Conservation (phyloP, 2,797 vertebrate species). For the Falco peregrinus region DNA sequence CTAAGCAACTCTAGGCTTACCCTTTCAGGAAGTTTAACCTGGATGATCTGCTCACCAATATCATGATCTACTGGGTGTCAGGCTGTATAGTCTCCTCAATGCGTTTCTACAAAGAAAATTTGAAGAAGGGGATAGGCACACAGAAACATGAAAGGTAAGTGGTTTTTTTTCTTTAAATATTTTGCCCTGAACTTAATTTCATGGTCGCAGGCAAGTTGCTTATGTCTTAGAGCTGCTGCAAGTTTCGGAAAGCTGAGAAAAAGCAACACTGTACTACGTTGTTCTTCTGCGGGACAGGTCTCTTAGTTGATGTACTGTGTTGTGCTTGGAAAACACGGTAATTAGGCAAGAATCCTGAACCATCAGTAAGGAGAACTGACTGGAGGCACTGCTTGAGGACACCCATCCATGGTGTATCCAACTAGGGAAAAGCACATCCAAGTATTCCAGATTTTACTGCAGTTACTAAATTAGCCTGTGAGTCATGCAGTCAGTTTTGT, state of each 20-base stretch:
- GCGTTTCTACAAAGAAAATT: slow-evolving; percentile 78
- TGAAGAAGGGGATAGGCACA: slow-evolving; percentile 35
- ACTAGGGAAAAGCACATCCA: not conserved
- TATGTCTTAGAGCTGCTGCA: not conserved
- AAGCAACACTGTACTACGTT: not conserved
- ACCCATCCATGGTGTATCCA: not conserved
- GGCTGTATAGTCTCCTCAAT: slow-evolving; percentile 72
- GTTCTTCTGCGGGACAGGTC: not conserved
- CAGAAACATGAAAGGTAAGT: slow-evolving; percentile 71
- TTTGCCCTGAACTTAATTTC: not conserved
- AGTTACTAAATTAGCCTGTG: not conserved
- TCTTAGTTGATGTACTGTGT: not conserved
- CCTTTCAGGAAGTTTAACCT: slow-evolving; percentile 74
- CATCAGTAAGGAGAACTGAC: not conserved
- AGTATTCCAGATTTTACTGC: not conserved
- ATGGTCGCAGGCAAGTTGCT: not conserved
- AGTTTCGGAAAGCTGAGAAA: not conserved
- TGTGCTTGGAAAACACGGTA: not conserved
- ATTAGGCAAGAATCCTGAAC: not conserved
- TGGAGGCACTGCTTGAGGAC: not conserved
- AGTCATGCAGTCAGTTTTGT: not conserved
- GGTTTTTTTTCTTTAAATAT: not conserved
- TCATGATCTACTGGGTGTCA: slow-evolving; percentile 82
- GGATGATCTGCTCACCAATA: slow-evolving; percentile 79
- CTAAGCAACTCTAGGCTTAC: not conserved